These are phyloP conservation scores for Temnothorax curvispinosus DNA, from an alignment of 1,140 invertebrate species.

Conservation along the genomic window DNA sequence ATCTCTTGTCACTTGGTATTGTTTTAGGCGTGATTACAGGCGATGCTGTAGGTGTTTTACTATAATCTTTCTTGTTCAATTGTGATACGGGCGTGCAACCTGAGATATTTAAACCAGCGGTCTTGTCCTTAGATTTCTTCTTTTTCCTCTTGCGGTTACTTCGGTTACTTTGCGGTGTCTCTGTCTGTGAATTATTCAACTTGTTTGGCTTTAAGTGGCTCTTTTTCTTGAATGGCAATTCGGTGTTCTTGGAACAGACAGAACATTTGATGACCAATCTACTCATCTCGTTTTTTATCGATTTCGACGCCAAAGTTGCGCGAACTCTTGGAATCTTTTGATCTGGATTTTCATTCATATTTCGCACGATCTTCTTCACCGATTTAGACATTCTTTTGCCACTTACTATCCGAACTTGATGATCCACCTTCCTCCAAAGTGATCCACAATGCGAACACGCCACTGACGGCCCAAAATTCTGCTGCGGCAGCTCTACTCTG, in stretches of 20 bases:
- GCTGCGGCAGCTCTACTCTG: conserved; percentile 70
- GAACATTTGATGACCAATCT: conserved; percentile 79
- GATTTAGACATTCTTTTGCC: conserved; percentile 73
- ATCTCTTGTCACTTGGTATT: conserved; percentile 25
- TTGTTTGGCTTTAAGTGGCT: conserved; percentile 50
- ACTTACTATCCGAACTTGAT: conserved; percentile 72
- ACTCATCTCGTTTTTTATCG: conserved; percentile 76
- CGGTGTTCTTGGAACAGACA: conserved; percentile 74
- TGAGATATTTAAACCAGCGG: conserved; percentile 79
- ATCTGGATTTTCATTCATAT: conserved; percentile 41
- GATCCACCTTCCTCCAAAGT: conserved; percentile 76
- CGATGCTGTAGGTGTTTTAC: background rate
- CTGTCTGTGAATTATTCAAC: background rate
- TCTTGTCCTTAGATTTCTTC: conserved; percentile 80
- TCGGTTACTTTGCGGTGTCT: conserved; percentile 18
- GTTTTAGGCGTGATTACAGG: background rate
- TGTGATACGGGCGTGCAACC: conserved; percentile 36
- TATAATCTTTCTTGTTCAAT: conserved; percentile 39
- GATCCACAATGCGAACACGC: conserved; percentile 82
- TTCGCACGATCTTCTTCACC: conserved; percentile 67
- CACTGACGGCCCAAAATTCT: conserved; percentile 74
- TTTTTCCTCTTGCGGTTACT: conserved; percentile 72
- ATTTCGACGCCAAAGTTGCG: conserved; percentile 73
- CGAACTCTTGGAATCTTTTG: conserved; percentile 71
- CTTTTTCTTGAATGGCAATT: conserved; percentile 74